These are phyloP conservation scores for Enchytraeus crypticus DNA, from an alignment of 2,888 invertebrate genomes.

Conservation along the genomic window DNA sequence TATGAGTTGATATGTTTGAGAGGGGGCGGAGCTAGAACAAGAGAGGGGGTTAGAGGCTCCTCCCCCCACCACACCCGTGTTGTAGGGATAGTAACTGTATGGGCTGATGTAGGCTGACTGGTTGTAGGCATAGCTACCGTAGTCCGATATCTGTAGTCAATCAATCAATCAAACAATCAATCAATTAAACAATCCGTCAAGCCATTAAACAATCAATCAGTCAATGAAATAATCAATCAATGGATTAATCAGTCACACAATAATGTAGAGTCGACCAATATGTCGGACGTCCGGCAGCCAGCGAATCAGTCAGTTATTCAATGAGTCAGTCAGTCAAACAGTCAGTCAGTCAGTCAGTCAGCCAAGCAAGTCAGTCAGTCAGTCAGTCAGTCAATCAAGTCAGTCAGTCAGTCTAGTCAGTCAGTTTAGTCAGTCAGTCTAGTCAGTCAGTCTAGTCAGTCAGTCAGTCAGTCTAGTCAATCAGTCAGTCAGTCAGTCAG, in stretches of 20 bases:
- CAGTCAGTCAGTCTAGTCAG: not conserved
- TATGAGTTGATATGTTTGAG: constrained; percentile 41
- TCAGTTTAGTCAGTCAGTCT: no score
- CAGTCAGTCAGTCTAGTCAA: no score
- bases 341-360: not conserved
- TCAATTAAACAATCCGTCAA: no score
- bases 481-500: no score
- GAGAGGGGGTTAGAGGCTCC: constrained; percentile 9
- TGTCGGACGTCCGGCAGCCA: no score
- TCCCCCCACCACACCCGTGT: constrained; percentile 7
- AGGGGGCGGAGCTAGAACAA: constrained; percentile 24
- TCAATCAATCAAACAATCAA: not conserved
- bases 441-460: no score
- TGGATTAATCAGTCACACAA: not conserved
- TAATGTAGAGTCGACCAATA: no score
- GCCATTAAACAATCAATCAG: not conserved
- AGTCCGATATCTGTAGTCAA: constrained; percentile 20
- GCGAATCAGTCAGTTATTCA: no score
- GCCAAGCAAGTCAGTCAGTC: no score
- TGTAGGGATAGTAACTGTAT: constrained; percentile 28
- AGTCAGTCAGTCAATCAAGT: no score
- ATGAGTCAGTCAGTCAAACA: not conserved
- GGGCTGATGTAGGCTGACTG: constrained; percentile 26
- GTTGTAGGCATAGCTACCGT: constrained; percentile 25
- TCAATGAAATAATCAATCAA: no score